phyloP scores from a whole-genome alignment of 2,113 vertebrate species.

The Pterocles gutturalis region DNA sequence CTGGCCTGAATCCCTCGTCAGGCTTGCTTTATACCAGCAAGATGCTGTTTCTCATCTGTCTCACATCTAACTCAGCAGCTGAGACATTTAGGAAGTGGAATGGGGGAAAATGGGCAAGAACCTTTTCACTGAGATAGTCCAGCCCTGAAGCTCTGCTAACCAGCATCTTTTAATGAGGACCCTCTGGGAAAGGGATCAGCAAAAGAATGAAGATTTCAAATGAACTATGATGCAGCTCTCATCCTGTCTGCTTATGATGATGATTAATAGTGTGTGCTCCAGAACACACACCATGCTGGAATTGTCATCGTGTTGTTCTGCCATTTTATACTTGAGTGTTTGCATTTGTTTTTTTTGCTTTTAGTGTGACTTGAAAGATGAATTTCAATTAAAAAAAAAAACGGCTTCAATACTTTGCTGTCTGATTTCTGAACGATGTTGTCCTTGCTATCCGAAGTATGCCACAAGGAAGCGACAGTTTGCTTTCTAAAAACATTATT shows the following conservation, averaged over 20 bases:
- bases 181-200: neutral
- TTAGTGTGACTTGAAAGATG: neutral
- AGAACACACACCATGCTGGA: neutral
- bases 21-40: neutral
- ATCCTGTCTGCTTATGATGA: neutral
- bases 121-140: neutral
- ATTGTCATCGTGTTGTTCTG: neutral
- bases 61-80: neutral
- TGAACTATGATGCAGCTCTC: neutral
- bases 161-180: neutral
- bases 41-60: neutral
- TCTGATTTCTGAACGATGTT: neutral
- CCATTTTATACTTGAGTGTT: neutral
- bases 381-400: neutral
- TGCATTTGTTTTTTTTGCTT: neutral
- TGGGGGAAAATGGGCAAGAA: neutral
- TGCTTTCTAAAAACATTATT: neutral
- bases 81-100: neutral
- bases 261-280: neutral
- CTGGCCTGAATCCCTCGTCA: neutral
- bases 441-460: neutral
- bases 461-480: neutral
- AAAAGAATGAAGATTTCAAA: neutral
- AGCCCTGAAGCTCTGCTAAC: neutral
- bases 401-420: neutral